phyloP scores from a whole-genome alignment of 2,888 invertebrate genomes.

The Synanthedon tipuliformis region DNA sequence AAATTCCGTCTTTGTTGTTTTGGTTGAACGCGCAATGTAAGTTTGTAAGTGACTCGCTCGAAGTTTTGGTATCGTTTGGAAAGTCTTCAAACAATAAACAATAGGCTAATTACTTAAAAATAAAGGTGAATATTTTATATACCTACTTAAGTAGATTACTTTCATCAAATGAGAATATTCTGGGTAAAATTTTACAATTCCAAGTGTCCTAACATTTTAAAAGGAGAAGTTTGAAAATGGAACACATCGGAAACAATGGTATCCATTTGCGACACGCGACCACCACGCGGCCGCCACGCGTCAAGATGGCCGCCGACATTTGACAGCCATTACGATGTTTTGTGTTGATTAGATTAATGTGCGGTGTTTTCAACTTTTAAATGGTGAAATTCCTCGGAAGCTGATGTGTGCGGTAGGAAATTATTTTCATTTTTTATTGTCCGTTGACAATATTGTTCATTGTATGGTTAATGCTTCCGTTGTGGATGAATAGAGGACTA shows the following conservation, averaged over 20 bases:
- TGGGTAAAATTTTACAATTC: neutral
- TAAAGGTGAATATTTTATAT: neutral
- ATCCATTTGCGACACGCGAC: slow-evolving; percentile 23
- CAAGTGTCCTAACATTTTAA: neutral
- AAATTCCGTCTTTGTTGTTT: too few species aligned
- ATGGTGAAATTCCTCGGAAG: slow-evolving; percentile 14
- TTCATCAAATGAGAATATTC: neutral
- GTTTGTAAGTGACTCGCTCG: too few species aligned
- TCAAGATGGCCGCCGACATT: slow-evolving; percentile 33
- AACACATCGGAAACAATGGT: slow-evolving; percentile 23
- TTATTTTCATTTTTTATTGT: slow-evolving; percentile 11
- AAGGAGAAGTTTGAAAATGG: neutral
- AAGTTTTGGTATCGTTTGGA: too few species aligned
- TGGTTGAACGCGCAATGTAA: too few species aligned
- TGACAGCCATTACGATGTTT: slow-evolving; percentile 37
- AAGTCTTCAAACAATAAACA: too few species aligned
- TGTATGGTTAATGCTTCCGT: slow-evolving; percentile 25
- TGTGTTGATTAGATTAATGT: slow-evolving; percentile 50
- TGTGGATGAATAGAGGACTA: slow-evolving; percentile 17
- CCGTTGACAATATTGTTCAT: slow-evolving; percentile 18
- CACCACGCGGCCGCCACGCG: slow-evolving; percentile 40
- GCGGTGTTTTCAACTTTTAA: slow-evolving; percentile 6
- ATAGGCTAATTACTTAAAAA: too few species aligned
- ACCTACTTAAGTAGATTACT: too few species aligned
- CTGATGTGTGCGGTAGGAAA: slow-evolving; percentile 17